These are phyloP conservation scores for Catostylus mosaicus DNA, from an alignment of 30 jellyfish, hydroid and myxozoan genomes.

Conservation along the genomic window DNA sequence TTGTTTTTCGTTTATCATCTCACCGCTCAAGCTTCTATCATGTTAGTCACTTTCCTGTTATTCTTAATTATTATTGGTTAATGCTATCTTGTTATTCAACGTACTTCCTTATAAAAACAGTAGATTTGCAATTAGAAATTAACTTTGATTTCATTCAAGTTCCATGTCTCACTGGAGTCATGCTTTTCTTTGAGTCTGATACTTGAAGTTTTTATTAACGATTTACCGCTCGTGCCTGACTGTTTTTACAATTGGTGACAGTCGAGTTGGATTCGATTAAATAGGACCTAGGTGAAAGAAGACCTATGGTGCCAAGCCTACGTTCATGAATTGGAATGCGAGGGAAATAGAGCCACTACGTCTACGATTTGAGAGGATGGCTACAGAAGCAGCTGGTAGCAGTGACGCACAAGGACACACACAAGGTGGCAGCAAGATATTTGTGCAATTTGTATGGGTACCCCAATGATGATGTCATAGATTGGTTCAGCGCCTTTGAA, in stretches of 20 bases:
- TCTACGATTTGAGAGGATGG: slow-evolving; percentile 32
- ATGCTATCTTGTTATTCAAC: no score
- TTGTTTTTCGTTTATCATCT: no score
- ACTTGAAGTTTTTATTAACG: neutral
- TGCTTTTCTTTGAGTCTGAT: no score
- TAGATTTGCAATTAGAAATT: no score
- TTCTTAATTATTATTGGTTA: no score
- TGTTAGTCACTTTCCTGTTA: no score
- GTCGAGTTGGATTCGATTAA: slow-evolving; percentile 46
- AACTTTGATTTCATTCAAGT: no score
- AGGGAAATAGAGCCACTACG: slow-evolving; percentile 16
- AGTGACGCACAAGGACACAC: neutral
- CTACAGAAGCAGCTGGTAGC: slow-evolving; percentile 32
- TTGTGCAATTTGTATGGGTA: slow-evolving; percentile 9
- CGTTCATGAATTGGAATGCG: slow-evolving; percentile 26
- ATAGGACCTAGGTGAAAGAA: slow-evolving; percentile 59
- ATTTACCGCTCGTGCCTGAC: neutral
- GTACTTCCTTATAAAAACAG: no score
- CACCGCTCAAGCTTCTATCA: no score
- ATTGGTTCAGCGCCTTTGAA: slow-evolving; percentile 15
- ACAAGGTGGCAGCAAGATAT: no score
- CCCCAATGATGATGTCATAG: slow-evolving; percentile 13
- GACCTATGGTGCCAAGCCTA: slow-evolving; percentile 36
- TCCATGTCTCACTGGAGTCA: no score
- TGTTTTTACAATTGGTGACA: slow-evolving; percentile 56